phyloP scores from a whole-genome alignment of 1,140 invertebrate genomes.

The Antheraea mylitta region DNA sequence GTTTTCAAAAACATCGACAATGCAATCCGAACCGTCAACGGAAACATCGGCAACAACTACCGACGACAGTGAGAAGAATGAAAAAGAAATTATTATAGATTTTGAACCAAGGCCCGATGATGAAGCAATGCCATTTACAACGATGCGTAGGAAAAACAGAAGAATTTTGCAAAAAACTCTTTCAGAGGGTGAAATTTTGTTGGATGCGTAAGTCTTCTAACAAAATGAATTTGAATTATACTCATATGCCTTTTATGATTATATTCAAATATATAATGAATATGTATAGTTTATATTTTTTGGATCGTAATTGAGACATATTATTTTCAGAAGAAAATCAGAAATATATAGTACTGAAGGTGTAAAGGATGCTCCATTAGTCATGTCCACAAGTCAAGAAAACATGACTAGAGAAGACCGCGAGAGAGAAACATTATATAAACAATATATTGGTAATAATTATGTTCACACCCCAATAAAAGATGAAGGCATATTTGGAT shows the following conservation, averaged over 20 bases:
- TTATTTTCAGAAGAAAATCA: slow-evolving; percentile 61
- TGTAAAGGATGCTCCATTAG: slow-evolving; percentile 70
- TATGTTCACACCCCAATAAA: slow-evolving; percentile 80
- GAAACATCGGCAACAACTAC: slow-evolving; percentile 74
- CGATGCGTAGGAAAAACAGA: slow-evolving; percentile 77
- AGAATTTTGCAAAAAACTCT: slow-evolving; percentile 87
- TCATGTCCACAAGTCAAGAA: slow-evolving; percentile 80
- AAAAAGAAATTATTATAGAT: slow-evolving; percentile 91
- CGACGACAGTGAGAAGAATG: slow-evolving; percentile 81
- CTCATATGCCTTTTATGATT: too few relatives aligned
- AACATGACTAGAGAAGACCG: slow-evolving; percentile 75
- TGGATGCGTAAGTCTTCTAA: slow-evolving; percentile 79
- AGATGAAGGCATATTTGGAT: slow-evolving; percentile 80
- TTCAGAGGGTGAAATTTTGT: slow-evolving; percentile 88
- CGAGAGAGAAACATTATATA: slow-evolving; percentile 60
- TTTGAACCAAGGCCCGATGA: slow-evolving; percentile 88
- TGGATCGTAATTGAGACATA: background rate
- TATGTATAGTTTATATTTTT: too few relatives aligned
- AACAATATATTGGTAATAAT: slow-evolving; percentile 68
- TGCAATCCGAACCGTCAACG: slow-evolving; percentile 76
- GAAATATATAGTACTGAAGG: slow-evolving; percentile 67
- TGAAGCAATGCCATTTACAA: slow-evolving; percentile 78
- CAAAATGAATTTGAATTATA: background rate
- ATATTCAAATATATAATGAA: too few relatives aligned
- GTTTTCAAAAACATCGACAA: slow-evolving; percentile 75